phyloP scores from a whole-genome alignment of 2,113 vertebrate species.

The Todiramphus chloris region DNA sequence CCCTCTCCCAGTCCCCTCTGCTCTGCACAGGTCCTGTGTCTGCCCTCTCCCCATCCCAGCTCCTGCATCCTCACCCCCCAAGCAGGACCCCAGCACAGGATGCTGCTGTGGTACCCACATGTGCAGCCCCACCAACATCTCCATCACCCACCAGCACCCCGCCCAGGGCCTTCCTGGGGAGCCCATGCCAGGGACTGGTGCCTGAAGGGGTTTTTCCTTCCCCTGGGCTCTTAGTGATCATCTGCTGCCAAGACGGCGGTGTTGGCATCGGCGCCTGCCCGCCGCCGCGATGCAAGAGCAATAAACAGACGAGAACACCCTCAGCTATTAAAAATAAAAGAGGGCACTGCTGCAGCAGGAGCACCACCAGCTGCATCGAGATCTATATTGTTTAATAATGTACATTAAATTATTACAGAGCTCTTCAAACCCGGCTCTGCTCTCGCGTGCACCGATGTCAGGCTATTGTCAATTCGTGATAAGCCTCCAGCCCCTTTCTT shows the following conservation, averaged over 20 bases:
- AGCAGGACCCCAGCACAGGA: neutral
- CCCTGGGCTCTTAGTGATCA: neutral
- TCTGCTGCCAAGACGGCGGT: neutral
- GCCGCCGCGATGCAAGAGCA: neutral
- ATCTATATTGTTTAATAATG: neutral
- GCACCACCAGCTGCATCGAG: neutral
- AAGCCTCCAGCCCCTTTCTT: accelerated
- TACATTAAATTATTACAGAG: neutral
- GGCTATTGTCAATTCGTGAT: accelerated
- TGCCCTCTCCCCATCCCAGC: neutral
- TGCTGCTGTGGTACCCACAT: neutral
- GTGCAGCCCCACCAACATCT: neutral
- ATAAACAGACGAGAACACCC: neutral
- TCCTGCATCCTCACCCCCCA: neutral
- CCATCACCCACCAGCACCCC: neutral
- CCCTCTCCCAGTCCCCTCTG: neutral
- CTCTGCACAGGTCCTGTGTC: accelerated
- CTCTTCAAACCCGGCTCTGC: neutral
- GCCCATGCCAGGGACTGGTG: neutral
- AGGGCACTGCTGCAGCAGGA: neutral
- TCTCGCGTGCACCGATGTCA: accelerated
- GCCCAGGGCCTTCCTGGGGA: neutral
- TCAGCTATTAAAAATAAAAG: neutral
- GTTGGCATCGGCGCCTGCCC: accelerated
- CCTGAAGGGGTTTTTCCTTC: no score